A percentile compares a stretch with the other conserved stretches of the same genome.
Evolutionary conservation across 1,140 invertebrate species (phyloP).

Genomic region (Scylla paramamosain): DNA sequence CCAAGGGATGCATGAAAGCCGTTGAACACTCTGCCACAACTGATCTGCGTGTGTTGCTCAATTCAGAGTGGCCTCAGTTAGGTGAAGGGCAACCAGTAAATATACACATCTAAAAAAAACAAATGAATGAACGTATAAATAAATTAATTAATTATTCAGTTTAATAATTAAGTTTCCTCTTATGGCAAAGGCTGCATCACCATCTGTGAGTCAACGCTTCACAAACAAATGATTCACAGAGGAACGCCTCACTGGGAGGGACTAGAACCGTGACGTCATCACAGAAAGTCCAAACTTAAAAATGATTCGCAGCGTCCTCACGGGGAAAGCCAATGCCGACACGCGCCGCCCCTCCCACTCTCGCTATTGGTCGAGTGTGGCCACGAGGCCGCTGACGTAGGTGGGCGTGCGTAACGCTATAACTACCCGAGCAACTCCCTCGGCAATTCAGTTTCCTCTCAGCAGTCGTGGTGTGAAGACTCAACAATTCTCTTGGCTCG

Average conservation of each 20-base stretch:
- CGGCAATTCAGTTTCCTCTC: conserved; percentile 36
- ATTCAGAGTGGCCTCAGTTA: background rate
- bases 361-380: conserved; percentile 52
- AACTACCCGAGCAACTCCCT: conserved; percentile 28
- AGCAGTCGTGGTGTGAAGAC: conserved; percentile 18
- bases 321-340: conserved; percentile 30
- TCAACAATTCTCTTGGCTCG: background rate
- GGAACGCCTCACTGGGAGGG: conserved; percentile 24
- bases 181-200: conserved; percentile 35
- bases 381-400: conserved; percentile 54
- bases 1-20: conserved; percentile 53
- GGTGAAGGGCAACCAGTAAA: background rate
- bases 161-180: background rate
- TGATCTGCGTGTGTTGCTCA: background rate
- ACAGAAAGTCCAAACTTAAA: conserved; percentile 42
- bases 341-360: conserved; percentile 28
- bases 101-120: background rate
- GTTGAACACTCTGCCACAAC: background rate
- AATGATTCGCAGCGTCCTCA: conserved; percentile 41
- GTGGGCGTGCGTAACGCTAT: conserved; percentile 53
- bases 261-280: conserved; percentile 56
- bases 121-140: background rate
- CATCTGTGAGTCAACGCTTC: conserved; percentile 52
- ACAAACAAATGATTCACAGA: conserved; percentile 59
- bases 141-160: background rate